Conservation (phyloP, 2,113 vertebrate species). For the Ovis aries region DNA sequence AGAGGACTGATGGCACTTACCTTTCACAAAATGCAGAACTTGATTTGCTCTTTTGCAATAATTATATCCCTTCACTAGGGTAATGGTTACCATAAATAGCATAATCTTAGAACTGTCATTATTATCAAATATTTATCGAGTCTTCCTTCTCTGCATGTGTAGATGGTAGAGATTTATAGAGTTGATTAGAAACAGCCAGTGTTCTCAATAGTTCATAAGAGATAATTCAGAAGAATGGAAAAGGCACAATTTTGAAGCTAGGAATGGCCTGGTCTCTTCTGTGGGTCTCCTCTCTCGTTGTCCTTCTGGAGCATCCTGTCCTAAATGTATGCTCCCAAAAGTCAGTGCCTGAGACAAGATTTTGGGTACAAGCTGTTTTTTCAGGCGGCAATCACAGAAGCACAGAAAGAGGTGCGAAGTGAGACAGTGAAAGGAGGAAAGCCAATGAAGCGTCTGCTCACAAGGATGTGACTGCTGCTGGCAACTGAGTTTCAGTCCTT, state of each 20-base stretch:
- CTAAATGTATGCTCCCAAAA: background rate
- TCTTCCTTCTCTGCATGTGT: background rate
- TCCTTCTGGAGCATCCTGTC: background rate
- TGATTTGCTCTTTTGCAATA: background rate
- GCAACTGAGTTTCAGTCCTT: background rate
- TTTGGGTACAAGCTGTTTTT: background rate
- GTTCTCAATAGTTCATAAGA: background rate
- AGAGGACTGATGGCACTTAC: background rate
- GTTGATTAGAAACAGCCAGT: slow-evolving; percentile 19
- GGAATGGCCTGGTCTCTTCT: background rate
- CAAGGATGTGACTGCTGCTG: background rate
- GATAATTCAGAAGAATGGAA: background rate
- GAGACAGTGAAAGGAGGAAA: background rate
- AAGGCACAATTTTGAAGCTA: background rate
- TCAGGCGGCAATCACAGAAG: background rate
- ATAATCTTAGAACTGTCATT: slow-evolving; percentile 34
- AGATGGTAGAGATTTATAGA: slow-evolving; percentile 15
- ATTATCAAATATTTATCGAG: slow-evolving; percentile 39
- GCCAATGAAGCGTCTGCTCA: background rate
- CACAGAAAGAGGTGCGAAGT: background rate
- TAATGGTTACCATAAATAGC: slow-evolving; percentile 15
- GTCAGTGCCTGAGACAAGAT: background rate
- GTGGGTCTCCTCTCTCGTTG: background rate
- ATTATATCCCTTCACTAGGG: background rate
- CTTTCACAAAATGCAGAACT: background rate